These are phyloP conservation scores for Halichoerus grypus DNA, from an alignment of 2,113 vertebrate genomes.

Conservation along the genomic window DNA sequence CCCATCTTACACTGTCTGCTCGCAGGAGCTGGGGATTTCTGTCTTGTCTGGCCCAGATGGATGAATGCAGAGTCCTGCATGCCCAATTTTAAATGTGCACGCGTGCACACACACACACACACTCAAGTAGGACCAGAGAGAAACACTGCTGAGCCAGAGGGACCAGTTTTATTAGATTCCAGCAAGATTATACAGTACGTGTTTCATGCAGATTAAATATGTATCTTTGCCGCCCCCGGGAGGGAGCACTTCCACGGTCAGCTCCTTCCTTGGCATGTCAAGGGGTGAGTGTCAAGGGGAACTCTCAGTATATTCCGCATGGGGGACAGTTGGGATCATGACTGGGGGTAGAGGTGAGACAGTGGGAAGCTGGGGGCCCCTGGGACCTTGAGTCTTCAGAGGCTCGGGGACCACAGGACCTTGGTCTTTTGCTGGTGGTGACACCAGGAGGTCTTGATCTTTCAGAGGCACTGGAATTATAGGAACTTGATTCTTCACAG, in stretches of 20 bases:
- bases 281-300: slow-evolving; percentile 80
- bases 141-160: slow-evolving; percentile 65
- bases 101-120: background rate
- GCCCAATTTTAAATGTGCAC: background rate
- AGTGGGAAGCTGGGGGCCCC: slow-evolving; percentile 79
- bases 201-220: slow-evolving; percentile 84
- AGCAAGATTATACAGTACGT: slow-evolving; percentile 75
- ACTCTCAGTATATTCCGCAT: slow-evolving; percentile 82
- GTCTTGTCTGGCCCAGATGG: background rate
- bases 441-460: slow-evolving; percentile 70
- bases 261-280: slow-evolving; percentile 50
- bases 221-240: slow-evolving; percentile 61
- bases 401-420: slow-evolving; percentile 41
- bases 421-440: slow-evolving; percentile 73
- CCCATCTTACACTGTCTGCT: background rate
- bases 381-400: slow-evolving; percentile 68
- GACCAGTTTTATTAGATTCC: slow-evolving; percentile 84
- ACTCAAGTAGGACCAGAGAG: background rate
- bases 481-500: slow-evolving; percentile 39
- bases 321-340: slow-evolving; percentile 81
- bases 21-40: background rate
- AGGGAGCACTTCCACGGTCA: slow-evolving; percentile 28
- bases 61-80: background rate
- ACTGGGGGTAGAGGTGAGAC: slow-evolving; percentile 77
- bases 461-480: slow-evolving; percentile 73